phyloP scores from a whole-genome alignment of 2,113 vertebrate species.

The Calypte anna region DNA sequence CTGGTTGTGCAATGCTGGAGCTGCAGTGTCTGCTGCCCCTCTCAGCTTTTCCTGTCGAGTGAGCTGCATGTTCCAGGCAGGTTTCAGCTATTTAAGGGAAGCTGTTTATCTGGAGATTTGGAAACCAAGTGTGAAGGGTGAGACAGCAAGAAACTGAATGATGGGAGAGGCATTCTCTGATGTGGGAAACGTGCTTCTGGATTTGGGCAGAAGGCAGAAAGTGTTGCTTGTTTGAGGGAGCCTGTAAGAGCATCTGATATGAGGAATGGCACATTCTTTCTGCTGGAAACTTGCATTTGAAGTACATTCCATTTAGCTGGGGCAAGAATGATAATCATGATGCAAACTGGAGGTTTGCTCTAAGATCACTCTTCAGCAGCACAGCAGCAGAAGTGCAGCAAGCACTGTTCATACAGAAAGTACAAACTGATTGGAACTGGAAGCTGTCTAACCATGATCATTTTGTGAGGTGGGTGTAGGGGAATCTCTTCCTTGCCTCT shows the following conservation, averaged over 20 bases:
- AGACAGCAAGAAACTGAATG: not conserved
- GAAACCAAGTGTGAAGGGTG: not conserved
- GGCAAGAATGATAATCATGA: not conserved
- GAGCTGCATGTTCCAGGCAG: rapidly evolving
- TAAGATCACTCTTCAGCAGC: not conserved
- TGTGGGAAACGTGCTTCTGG: rapidly evolving
- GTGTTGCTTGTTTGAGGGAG: not conserved
- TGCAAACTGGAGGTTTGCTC: not conserved
- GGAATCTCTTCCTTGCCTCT: rapidly evolving
- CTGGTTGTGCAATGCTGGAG: not conserved
- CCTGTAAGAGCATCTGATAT: rapidly evolving
- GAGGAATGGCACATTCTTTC: not conserved
- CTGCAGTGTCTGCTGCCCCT: not conserved
- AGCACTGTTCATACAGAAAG: rapidly evolving
- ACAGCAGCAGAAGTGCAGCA: rapidly evolving
- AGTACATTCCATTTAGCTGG: not conserved
- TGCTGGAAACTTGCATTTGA: rapidly evolving
- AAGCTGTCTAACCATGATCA: rapidly evolving
- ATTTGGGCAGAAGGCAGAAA: not conserved
- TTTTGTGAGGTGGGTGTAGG: not conserved
- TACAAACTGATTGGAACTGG: rapidly evolving
- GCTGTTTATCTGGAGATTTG: not conserved
- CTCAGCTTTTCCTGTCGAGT: rapidly evolving
- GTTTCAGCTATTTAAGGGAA: not conserved
- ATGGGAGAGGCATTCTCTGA: not conserved